Evolutionary conservation across 2,888 invertebrate species (phyloP), one percentile per base, ranked within the genome.

Genomic region (Trilocha varians): DNA sequence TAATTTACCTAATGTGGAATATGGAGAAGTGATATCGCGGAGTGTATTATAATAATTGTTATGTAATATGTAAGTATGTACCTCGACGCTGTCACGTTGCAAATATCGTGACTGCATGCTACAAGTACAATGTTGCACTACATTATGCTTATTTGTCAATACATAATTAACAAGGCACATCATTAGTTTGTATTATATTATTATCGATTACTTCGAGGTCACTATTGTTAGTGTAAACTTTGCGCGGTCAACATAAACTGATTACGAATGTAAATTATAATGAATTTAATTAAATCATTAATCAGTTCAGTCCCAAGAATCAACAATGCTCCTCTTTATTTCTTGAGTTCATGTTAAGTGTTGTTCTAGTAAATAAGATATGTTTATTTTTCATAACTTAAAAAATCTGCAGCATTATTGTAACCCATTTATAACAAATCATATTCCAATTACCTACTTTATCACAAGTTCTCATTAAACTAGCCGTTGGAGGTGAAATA

Each of bases 41-140:
- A n/a, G n/a, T n/a, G n/a, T n/a, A n/a, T n/a, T n/a, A n/a, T n/a
- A 18, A 25, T 25, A 25, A 25, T 25, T 25, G 11, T 25, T 25
- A 25, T 25, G 25, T 25, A 25, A 25, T 25, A n/a, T 25, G 11
- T 25, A 25, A 6, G 25, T 8, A 15, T 34, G 25, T 16, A 37
- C 32, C 25, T 25, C 38, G 36, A 40, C 34, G 38, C 16, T 38
- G 46, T 46, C 43, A 43, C 46, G 46, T 43, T 43, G 41, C 41
- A 38, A 25, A 39, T 37, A 39, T 40, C 43, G 46, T 46, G 46
- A 42, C 39, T 42, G 34, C 35, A 16, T 37, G 8, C 6, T 11
- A 25, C 11, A 18, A 25, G 6, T 25, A 25, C 25, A 25, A 25
- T 25, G 25, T 25, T 25, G 25, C n/a, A 32, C 25, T 34, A 25